Evolutionary conservation across 2,888 invertebrate genomes (phyloP).

Genomic region (Keiferia lycopersicella): DNA sequence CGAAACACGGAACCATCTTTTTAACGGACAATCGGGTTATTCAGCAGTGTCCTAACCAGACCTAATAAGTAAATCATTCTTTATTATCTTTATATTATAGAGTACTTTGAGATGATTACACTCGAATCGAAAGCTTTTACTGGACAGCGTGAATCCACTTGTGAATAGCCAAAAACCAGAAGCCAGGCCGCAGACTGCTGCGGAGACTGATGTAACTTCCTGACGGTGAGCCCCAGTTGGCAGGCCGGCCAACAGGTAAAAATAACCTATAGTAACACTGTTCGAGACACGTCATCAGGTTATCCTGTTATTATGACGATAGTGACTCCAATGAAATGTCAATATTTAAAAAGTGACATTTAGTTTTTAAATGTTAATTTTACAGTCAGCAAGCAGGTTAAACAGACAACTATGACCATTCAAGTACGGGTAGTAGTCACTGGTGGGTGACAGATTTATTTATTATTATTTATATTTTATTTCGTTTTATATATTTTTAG

Average conservation of each 20-base stretch:
- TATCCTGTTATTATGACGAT: neutral
- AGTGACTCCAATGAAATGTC: slow-evolving; percentile 11
- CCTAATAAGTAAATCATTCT: too few relatives aligned
- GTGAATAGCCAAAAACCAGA: slow-evolving; percentile 8
- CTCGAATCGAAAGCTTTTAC: slow-evolving; percentile 15
- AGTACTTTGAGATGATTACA: neutral
- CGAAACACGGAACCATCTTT: too few relatives aligned
- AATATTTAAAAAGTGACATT: neutral
- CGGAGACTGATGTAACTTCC: slow-evolving; percentile 33
- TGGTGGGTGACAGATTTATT: too few relatives aligned
- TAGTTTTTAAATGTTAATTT: too few relatives aligned
- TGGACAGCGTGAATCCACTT: slow-evolving; percentile 9
- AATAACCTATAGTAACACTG: slow-evolving; percentile 34
- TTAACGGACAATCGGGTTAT: too few relatives aligned
- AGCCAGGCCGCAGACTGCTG: slow-evolving; percentile 22
- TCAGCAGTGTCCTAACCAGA: too few relatives aligned
- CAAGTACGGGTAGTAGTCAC: too few relatives aligned
- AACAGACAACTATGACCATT: too few relatives aligned
- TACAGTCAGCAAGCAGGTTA: too few relatives aligned
- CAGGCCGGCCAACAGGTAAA: slow-evolving; percentile 40
- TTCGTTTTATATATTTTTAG: too few relatives aligned
- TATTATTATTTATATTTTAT: too few relatives aligned
- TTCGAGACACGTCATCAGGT: slow-evolving; percentile 18
- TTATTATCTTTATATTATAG: neutral
- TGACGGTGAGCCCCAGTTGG: slow-evolving; percentile 50